Conservation (phyloP, 2,113 vertebrate species). For the Lycaon pictus region DNA sequence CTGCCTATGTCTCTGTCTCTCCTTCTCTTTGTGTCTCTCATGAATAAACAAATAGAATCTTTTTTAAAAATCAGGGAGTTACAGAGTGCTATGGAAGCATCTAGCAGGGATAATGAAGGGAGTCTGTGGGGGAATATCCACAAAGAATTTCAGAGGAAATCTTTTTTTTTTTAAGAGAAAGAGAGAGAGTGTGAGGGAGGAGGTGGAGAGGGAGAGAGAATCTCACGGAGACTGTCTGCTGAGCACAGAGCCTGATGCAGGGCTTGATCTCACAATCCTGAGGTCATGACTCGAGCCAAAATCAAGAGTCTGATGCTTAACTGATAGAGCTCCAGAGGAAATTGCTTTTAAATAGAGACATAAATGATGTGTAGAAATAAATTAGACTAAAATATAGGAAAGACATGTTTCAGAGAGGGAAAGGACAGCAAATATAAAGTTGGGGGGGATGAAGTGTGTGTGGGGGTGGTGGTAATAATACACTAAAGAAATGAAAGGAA, state of each 20-base stretch:
- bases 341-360: neutral
- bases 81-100: neutral
- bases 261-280: neutral
- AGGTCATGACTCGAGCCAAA: neutral
- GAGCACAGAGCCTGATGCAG: neutral
- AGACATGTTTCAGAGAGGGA: neutral
- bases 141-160: slow-evolving; percentile 17
- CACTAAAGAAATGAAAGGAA: neutral
- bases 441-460: neutral
- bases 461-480: neutral
- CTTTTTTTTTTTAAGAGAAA: neutral
- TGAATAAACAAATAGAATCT: no score
- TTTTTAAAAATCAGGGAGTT: neutral
- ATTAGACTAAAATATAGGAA: neutral
- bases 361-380: neutral
- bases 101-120: neutral
- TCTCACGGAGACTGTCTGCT: neutral
- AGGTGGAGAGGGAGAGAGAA: neutral
- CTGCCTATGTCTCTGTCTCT: no score
- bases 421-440: neutral
- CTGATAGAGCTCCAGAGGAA: neutral
- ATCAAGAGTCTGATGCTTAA: neutral
- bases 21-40: no score
- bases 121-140: neutral
- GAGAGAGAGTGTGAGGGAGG: neutral